These are phyloP conservation scores for Drosophila silvestris DNA, from an alignment of 2,888 invertebrate genomes.

Conservation along the genomic window DNA sequence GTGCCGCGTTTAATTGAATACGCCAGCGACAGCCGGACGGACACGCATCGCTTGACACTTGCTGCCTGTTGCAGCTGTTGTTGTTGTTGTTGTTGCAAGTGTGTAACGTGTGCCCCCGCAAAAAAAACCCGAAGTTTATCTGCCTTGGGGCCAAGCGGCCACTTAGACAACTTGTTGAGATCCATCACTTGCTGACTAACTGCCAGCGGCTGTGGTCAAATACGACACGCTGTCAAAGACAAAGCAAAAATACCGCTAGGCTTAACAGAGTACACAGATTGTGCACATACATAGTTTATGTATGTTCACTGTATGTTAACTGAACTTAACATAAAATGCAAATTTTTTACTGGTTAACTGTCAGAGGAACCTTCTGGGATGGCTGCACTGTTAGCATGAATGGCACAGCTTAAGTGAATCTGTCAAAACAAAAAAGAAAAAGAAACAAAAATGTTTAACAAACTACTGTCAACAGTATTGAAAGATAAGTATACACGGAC, in stretches of 20 bases:
- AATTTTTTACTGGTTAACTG: background rate
- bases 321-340: slow-evolving; percentile 1
- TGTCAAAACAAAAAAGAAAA: background rate
- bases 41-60: slow-evolving; percentile 70
- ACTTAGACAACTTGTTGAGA: slow-evolving; percentile 52
- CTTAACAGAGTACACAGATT: background rate
- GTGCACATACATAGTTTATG: background rate
- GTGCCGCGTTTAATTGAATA: slow-evolving; percentile 66
- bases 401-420: background rate
- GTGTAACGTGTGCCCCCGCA: slow-evolving; percentile 44
- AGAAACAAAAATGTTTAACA: background rate
- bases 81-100: slow-evolving; percentile 2
- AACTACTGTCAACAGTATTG: background rate
- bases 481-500: no score
- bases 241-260: slow-evolving; percentile 1
- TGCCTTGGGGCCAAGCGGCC: slow-evolving; percentile 37
- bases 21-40: slow-evolving; percentile 30
- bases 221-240: slow-evolving; percentile 2
- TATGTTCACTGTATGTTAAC: background rate
- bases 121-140: slow-evolving; percentile 5
- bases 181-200: slow-evolving; percentile 38
- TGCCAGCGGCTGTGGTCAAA: slow-evolving; percentile 16
- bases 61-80: slow-evolving; percentile 31
- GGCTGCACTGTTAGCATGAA: background rate
- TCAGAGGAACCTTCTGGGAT: background rate